Evolutionary conservation across 2,113 vertebrate genomes (phyloP).

Genomic region (Eulemur rufifrons): DNA sequence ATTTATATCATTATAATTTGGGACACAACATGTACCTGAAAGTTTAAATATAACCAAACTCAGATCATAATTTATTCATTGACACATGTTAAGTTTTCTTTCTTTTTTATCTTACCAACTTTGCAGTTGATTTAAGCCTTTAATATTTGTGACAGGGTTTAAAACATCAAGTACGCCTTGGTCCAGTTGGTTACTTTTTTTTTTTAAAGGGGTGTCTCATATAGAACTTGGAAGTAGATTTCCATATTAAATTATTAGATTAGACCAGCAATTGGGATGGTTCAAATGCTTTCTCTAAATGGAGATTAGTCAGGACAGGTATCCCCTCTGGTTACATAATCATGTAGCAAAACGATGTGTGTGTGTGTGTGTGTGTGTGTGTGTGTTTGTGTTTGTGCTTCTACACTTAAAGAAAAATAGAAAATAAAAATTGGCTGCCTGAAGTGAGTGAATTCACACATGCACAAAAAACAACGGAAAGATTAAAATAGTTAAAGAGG

Average conservation of each 20-base stretch:
- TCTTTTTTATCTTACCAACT: not conserved
- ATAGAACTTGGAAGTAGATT: slow-evolving; percentile 45
- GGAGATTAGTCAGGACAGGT: not conserved
- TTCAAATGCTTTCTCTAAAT: not conserved
- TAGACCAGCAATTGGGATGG: not conserved
- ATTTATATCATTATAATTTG: not conserved
- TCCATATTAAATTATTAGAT: slow-evolving; percentile 40
- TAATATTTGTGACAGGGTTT: not conserved
- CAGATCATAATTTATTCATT: not conserved
- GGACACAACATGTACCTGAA: not conserved
- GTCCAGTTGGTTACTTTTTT: not conserved
- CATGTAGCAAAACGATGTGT: not conserved
- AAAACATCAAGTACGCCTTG: not conserved
- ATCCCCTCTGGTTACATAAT: not conserved
- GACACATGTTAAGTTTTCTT: not conserved
- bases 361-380: not conserved
- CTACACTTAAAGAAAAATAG: not conserved
- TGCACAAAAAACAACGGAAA: not conserved
- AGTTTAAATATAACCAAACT: not conserved
- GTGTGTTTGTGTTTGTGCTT: fast-evolving
- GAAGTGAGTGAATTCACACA: not conserved
- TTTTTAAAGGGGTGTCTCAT: not conserved
- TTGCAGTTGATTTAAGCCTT: not conserved
- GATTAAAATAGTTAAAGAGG: not conserved
- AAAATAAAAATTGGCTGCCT: not conserved